Conservation (phyloP, 2,797 vertebrate species). For the Clarias pachynema region DNA sequence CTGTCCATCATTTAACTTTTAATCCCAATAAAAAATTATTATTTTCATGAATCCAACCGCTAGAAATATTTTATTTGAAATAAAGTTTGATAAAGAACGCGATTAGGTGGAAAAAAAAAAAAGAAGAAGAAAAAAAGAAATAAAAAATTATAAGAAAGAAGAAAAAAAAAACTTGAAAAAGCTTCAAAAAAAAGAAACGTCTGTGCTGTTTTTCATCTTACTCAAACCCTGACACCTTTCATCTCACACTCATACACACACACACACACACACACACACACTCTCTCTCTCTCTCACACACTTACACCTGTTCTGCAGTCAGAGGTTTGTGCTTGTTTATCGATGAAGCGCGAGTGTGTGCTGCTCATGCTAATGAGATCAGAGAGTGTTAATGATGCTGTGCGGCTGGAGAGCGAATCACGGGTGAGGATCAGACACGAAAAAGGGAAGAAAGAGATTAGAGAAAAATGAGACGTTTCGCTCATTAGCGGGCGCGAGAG, state of each 20-base stretch:
- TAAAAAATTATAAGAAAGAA: not conserved
- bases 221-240: not conserved
- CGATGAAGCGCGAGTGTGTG: not conserved
- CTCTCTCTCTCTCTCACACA: slow-evolving; percentile 40
- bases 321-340: slow-evolving; percentile 56
- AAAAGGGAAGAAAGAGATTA: not conserved
- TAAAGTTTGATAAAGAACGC: too few relatives aligned
- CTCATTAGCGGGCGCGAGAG: not conserved
- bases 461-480: slow-evolving; percentile 24
- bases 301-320: slow-evolving; percentile 18
- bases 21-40: too few relatives aligned
- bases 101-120: too few relatives aligned
- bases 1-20: not conserved
- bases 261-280: not conserved
- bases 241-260: not conserved
- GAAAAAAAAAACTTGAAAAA: not conserved
- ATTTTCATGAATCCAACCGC: not conserved
- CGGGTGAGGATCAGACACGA: not conserved
- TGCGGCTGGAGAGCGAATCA: slow-evolving; percentile 4
- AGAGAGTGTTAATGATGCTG: slow-evolving; percentile 9
- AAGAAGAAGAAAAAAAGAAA: not conserved
- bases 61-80: not conserved
- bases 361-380: slow-evolving; percentile 4
- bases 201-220: not conserved
- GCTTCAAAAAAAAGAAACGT: not conserved